A percentile compares a stretch with the other conserved stretches of the same genome.
These are phyloP conservation scores for Pteruthius melanotis DNA, from an alignment of 2,113 vertebrate species.

Conservation along the genomic window DNA sequence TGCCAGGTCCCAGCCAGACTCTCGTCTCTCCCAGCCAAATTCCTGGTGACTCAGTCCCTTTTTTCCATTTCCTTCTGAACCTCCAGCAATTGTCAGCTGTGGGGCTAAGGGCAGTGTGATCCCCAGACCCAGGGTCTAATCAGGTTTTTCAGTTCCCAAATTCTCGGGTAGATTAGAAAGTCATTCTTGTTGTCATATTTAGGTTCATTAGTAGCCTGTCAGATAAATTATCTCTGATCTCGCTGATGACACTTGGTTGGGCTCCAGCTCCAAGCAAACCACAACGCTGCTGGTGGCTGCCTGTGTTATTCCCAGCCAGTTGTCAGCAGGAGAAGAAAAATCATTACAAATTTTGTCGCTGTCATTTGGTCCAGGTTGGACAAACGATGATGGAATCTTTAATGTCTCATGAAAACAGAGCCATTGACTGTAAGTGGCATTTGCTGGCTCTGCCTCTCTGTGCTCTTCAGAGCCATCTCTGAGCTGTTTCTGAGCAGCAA, in stretches of 20 bases:
- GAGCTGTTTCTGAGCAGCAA: not conserved
- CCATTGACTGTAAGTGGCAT: not conserved
- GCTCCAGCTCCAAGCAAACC: conserved; percentile 27
- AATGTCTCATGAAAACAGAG: conserved; percentile 28
- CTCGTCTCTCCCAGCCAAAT: not conserved
- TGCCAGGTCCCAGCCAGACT: not conserved
- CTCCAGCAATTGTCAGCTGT: not conserved
- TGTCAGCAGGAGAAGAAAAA: conserved; percentile 1
- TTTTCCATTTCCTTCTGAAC: not conserved
- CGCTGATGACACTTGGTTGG: not conserved
- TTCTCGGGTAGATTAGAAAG: not conserved
- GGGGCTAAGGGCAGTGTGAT: not conserved
- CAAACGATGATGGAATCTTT: conserved; percentile 18
- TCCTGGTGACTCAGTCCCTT: not conserved
- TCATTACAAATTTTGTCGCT: conserved; percentile 22
- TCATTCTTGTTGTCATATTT: not conserved
- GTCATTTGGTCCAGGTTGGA: conserved; percentile 31
- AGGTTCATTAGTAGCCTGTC: conserved; percentile 31
- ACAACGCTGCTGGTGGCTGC: not conserved
- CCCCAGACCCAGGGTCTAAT: not conserved
- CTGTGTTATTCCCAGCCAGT: conserved; percentile 2
- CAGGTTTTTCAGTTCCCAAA: not conserved
- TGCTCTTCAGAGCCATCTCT: not conserved
- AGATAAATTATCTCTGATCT: conserved; percentile 34
- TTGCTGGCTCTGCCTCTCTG: not conserved